Evolutionary conservation across 2,888 invertebrate species (phyloP), one percentile per base, ranked within the genome.

Genomic region (Ectobius pallidus): DNA sequence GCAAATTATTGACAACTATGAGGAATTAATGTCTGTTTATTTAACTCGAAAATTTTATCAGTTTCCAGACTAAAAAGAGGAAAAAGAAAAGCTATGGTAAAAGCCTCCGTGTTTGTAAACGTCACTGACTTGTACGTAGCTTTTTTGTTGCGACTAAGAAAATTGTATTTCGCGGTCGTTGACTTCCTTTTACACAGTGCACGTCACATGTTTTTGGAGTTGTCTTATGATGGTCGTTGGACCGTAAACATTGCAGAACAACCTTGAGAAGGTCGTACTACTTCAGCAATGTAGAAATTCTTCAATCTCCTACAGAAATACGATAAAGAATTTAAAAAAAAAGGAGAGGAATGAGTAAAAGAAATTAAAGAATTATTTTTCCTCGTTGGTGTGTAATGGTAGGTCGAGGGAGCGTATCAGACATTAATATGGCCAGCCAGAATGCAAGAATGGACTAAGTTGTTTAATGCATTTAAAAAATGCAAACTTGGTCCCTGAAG

Each of bases 191-290:
- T 49, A 20, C 7, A 18, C n/a, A 18, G 9, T 18, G 20, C 49
- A 3, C 20, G 49, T 25, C 55, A 2, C 20, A 14, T 55, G 55
- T 55, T 55, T 55, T 52, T 52, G 52, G 22, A 18, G 3, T 16
- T 14, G 6, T 18, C 3, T 46, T 49, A 22, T n/a, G 2, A 11
- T 14, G 55, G 25, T 22, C 55, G 11, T 14, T 55, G 55, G 55
- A 55, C 55, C 55, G 25, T 55, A 55, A 46, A 25, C 25, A 25
- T 55, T 55, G 42, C 42, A 65, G 63, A 65, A 65, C 63, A 42
- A 65, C 63, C 63, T 65, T 65, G 63, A 44, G 63, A 42, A 65
- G 63, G 63, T 42, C 63, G 44, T 25, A 39, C 22, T 22, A 22
- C 11, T 32, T 20, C 42, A 65, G 11, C 22, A 30, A 20, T 18